A percentile compares a stretch with the other conserved stretches of the same genome.
These are phyloP conservation scores for Penaeus japonicus DNA, from an alignment of 1,140 invertebrate species.

Conservation along the genomic window DNA sequence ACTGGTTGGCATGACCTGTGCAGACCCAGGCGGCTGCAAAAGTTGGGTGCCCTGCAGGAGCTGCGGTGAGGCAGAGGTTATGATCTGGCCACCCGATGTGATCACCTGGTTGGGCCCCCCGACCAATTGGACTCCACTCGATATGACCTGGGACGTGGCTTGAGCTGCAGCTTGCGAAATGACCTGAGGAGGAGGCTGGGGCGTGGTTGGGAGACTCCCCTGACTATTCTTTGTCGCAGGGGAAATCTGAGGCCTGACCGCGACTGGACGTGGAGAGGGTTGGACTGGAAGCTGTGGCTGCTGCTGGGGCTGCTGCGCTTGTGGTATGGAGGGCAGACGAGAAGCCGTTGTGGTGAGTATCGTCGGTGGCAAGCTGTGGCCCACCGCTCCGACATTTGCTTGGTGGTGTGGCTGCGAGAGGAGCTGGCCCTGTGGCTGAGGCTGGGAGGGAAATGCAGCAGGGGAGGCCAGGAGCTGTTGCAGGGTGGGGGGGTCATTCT, in stretches of 20 bases:
- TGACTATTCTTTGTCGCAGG: slow-evolving; percentile 33
- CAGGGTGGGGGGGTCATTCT: slow-evolving; percentile 45
- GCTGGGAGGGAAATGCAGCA: slow-evolving; percentile 39
- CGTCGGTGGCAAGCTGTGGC: slow-evolving; percentile 31
- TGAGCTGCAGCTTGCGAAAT: slow-evolving; percentile 37
- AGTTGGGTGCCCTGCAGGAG: slow-evolving; percentile 40
- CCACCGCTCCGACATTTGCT: slow-evolving; percentile 21
- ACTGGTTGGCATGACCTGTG: slow-evolving; percentile 39
- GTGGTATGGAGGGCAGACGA: slow-evolving; percentile 41
- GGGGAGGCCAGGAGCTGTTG: slow-evolving; percentile 43
- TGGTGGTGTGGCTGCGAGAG: slow-evolving; percentile 3
- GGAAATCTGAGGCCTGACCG: slow-evolving; percentile 28
- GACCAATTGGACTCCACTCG: slow-evolving; percentile 42
- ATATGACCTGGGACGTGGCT: slow-evolving; percentile 32
- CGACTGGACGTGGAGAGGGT: slow-evolving; percentile 30
- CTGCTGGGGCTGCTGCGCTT: slow-evolving; percentile 7
- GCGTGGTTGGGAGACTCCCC: slow-evolving; percentile 4
- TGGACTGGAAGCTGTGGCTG: slow-evolving; percentile 45
- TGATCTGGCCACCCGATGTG: slow-evolving; percentile 49
- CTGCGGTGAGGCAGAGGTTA: slow-evolving; percentile 39
- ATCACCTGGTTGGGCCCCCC: slow-evolving; percentile 43
- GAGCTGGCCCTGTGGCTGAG: not conserved
- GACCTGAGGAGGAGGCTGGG: slow-evolving; percentile 42
- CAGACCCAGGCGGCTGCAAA: slow-evolving; percentile 32
- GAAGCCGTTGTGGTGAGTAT: slow-evolving; percentile 33